These are phyloP conservation scores for Sminthurinus signatus DNA, from an alignment of 1,140 invertebrate genomes.

Conservation along the genomic window DNA sequence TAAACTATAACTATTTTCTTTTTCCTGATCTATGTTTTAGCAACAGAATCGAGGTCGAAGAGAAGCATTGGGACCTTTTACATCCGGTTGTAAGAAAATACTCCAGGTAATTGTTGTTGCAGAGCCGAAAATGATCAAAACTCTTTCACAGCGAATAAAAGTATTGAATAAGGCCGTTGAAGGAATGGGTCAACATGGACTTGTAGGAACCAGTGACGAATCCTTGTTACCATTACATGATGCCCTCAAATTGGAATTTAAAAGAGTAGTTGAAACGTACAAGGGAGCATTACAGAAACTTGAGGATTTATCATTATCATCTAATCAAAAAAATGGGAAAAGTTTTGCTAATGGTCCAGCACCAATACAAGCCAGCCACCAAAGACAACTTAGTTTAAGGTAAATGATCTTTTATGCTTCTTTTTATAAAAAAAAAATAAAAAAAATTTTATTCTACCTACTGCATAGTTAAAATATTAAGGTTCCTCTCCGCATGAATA, in stretches of 20 bases:
- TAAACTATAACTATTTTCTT: background rate
- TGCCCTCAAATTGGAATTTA: conserved; percentile 69
- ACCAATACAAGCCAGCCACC: conserved; percentile 79
- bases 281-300: conserved; percentile 79
- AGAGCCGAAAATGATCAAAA: conserved; percentile 54
- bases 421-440: no score
- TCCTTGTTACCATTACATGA: conserved; percentile 54
- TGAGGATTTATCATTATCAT: conserved; percentile 65
- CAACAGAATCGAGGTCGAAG: conserved; percentile 46
- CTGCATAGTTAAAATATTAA: no score
- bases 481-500: no score
- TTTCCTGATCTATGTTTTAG: conserved; percentile 41
- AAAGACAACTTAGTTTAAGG: conserved; percentile 72
- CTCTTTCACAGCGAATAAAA: conserved; percentile 58
- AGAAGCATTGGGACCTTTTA: conserved; percentile 50
- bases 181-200: conserved; percentile 62
- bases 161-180: conserved; percentile 77
- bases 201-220: conserved; percentile 59
- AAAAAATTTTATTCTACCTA: no score
- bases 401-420: no score
- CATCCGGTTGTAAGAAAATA: conserved; percentile 53
- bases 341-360: conserved; percentile 60
- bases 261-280: conserved; percentile 74
- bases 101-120: conserved; percentile 53
- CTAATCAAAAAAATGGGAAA: conserved; percentile 43